phyloP scores from a whole-genome alignment of 2,888 invertebrate genomes.

The Ferdinandea cuprea region DNA sequence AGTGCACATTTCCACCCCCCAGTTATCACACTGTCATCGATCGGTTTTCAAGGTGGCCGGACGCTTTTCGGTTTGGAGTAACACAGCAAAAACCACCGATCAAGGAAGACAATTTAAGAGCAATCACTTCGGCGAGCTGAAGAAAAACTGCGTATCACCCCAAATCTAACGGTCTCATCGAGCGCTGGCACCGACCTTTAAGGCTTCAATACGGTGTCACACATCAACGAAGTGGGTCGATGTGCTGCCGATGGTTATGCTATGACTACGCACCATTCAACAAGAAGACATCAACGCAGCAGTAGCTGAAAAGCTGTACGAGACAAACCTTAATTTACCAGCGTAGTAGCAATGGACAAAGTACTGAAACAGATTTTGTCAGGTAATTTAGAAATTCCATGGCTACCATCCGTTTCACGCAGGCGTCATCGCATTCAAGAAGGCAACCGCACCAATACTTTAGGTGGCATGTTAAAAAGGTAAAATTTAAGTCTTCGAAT shows the following conservation, averaged over 20 bases:
- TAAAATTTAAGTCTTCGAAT: conserved; percentile 3
- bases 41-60: too few species aligned
- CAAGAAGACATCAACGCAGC: background rate
- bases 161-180: conserved; percentile 80
- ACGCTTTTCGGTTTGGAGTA: conserved; percentile 62
- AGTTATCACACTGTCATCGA: conserved; percentile 80
- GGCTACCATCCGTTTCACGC: background rate
- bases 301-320: background rate
- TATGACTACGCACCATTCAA: conserved; percentile 77
- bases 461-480: background rate
- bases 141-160: conserved; percentile 19
- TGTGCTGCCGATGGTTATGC: conserved; percentile 77
- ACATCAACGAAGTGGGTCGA: conserved; percentile 75
- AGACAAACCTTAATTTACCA: background rate
- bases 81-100: conserved; percentile 78
- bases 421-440: background rate
- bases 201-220: conserved; percentile 78
- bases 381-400: background rate
- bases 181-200: conserved; percentile 81
- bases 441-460: background rate
- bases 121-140: background rate
- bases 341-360: background rate
- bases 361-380: background rate
- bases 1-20: conserved; percentile 77
- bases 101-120: conserved; percentile 77